Conservation (phyloP, 2,888 invertebrate species). For the Monochamus alternatus region DNA sequence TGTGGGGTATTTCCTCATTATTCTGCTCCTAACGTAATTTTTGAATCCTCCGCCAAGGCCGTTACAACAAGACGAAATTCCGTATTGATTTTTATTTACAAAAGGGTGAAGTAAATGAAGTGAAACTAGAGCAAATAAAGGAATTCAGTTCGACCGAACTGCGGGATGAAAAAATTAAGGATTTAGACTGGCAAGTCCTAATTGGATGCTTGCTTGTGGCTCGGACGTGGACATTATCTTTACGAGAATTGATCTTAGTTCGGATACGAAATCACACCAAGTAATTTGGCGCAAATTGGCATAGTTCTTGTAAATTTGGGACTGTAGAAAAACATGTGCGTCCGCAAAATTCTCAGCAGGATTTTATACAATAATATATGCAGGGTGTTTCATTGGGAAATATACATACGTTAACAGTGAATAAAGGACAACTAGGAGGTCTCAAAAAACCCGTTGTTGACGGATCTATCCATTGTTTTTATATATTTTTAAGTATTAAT, state of each 20-base stretch:
- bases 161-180: not conserved
- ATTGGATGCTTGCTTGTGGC: not conserved
- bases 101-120: constrained; percentile 1
- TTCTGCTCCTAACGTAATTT: constrained; percentile 22
- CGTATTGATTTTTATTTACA: constrained; percentile 6
- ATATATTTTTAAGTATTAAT: no score
- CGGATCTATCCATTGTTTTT: no score
- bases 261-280: not conserved
- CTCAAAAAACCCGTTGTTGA: no score
- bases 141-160: not conserved
- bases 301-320: not conserved
- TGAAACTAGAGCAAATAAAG: constrained; percentile 16
- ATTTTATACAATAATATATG: not conserved
- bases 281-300: not conserved
- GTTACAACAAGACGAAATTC: constrained; percentile 6
- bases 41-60: not conserved
- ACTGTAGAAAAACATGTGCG: not conserved
- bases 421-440: no score
- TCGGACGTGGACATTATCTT: not conserved
- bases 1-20: constrained; percentile 21
- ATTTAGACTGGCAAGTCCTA: not conserved
- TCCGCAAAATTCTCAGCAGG: not conserved
- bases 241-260: not conserved
- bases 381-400: no score
- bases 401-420: no score